Evolutionary conservation across 1,140 invertebrate species (phyloP), one percentile per base, ranked within the genome.

Genomic region (Mya arenaria): DNA sequence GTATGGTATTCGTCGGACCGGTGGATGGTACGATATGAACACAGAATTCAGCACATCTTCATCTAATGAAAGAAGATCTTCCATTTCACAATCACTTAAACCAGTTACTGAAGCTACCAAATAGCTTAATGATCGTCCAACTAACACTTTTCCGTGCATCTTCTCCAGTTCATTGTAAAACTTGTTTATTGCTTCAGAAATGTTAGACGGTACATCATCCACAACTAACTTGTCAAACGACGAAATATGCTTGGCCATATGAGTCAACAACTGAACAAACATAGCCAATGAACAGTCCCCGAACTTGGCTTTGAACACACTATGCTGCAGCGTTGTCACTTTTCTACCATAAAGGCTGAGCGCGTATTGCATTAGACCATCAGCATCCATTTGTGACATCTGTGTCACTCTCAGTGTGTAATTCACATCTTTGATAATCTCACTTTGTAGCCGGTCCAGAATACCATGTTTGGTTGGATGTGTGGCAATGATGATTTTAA

Each of bases 101-200:
- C 92, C 92, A 17, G 89, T 91, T 0, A 73, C 74, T 8, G 90
- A 92, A 19, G 89, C 87, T n/a, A 87, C 88, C 37, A 92, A 63
- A 83, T 99, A 90, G 97, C 97, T 85, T 96, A 96, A 1, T 96
- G 96, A 91, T 96, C 97, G 71, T 0, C 84, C 80, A 17, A 92
- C 88, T 4, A 92, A 65, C 0, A 84, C 32, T 19, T 79, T 48
- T 0, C 91, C 91, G 72, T 91, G 85, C 6, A 74, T 86, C 32
- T 34, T 69, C 77, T 92, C 91, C n/a, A 92, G 84, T 15, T 65
- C 69, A 60, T 81, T 74, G 36, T 91, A 88, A 1, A 89, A 77
- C 34, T 41, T 77, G 25, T 83, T 52, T 52, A 90, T 88, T 60
- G 84, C 83, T 17, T 86, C 87, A 4, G 39, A 25, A 66, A 83